Base-by-base conservation (phyloP, 2,888 invertebrate species). In the Noctuana brunneofusca region DNA sequence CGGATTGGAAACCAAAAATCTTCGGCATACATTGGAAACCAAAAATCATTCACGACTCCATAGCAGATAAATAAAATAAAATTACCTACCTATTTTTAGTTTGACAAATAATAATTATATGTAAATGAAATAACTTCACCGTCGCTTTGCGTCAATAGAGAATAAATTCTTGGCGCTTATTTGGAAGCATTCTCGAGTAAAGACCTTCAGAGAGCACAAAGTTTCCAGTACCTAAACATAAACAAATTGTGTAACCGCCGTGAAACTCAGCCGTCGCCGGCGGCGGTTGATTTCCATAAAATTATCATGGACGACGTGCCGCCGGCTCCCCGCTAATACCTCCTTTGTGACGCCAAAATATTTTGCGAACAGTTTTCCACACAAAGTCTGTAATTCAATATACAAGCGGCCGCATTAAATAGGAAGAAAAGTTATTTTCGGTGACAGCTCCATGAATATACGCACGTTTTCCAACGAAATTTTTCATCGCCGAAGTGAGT, bases 301-400 rank as follows among this genome's bases (percentile, higher is more conserved):
- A 79, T 80, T 78, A 78, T 73, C 73, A 66, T 67, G 64, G 65
- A 63, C 69, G 68, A 57, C 70, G 72, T 64, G 43, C 63, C 58
- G 58, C 27, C 59, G 35, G 56, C 64, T 55, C 64, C 68, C 70
- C 68, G 73, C 75, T 84, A 87, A 89, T 87, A 84, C 88, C 86
- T 84, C 81, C 81, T 89, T 89, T 89, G 89, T 89, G 83, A 80
- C 80, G 84, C 78, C 85, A 86, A 90, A 90, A 91, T 91, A 90
- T 91, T 91, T 91, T 89, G 82, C 80, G 89, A 81, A 87, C 89
- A 86, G 89, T 91, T 90, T 90, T 86, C 81, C 83, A 87, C 83
- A 89, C 89, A 89, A 86, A 87, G 86, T 82, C 84, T 81, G 77
- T 90, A 89, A 90, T 86, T 89, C 78, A 85, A 90, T 89, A 85